Percentiles rank a stretch among this genome's conserved stretches.
Evolutionary conservation across 1,140 invertebrate genomes (phyloP).

Genomic region (Brachionus plicatilis): DNA sequence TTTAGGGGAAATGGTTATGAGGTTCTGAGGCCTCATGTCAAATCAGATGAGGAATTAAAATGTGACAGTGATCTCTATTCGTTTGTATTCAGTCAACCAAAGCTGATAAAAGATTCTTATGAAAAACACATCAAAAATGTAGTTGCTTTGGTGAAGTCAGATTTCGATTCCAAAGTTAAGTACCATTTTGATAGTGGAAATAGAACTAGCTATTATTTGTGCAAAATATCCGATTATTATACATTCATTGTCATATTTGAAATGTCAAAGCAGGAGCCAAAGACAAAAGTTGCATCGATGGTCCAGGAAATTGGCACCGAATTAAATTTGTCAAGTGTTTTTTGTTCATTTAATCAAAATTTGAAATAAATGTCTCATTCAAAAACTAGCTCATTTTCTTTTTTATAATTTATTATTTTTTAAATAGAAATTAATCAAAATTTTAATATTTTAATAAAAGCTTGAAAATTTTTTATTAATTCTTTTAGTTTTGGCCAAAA

Average conservation of each 20-base stretch:
- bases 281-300: not conserved
- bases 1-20: slow-evolving; percentile 15
- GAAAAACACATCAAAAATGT: slow-evolving; percentile 5
- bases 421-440: not conserved
- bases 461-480: too few species aligned
- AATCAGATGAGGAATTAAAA: not conserved
- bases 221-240: slow-evolving; percentile 23
- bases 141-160: not conserved
- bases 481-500: too few species aligned
- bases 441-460: too few species aligned
- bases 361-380: slow-evolving; percentile 10
- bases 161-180: slow-evolving; percentile 21
- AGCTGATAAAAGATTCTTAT: not conserved
- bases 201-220: slow-evolving; percentile 14
- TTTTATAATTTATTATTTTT: not conserved
- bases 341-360: not conserved
- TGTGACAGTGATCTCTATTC: not conserved
- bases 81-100: slow-evolving; percentile 18
- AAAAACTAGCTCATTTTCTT: not conserved
- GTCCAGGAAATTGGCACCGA: slow-evolving; percentile 19
- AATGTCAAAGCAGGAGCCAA: not conserved
- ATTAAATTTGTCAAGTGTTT: slow-evolving; percentile 2
- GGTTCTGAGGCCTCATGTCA: not conserved
- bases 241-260: slow-evolving; percentile 29
- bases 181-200: not conserved